These are phyloP conservation scores for Esox masquinongy DNA, from an alignment of 2,797 vertebrate species.

Conservation along the genomic window DNA sequence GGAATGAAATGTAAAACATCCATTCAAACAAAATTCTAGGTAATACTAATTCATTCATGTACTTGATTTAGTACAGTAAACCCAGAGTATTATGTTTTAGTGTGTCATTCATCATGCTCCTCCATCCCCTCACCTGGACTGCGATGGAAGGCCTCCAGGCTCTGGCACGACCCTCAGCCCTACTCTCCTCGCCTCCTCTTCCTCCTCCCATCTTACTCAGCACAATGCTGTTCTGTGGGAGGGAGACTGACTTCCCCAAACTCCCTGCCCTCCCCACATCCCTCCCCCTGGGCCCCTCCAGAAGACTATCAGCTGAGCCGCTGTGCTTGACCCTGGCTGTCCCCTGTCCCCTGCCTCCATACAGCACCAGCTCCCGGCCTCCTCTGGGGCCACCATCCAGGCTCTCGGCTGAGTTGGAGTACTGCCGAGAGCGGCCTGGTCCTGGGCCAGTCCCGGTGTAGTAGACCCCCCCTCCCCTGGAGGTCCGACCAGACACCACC, in stretches of 20 bases:
- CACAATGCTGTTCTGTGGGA: conserved; percentile 82
- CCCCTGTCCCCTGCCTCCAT: conserved; percentile 65
- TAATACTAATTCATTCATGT: too few species aligned
- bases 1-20: not conserved
- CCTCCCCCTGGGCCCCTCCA: conserved; percentile 72
- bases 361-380: conserved; percentile 70
- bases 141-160: conserved; percentile 96
- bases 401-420: conserved; percentile 94
- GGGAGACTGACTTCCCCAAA: conserved; percentile 76
- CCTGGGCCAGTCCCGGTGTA: conserved; percentile 56
- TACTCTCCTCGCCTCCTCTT: conserved; percentile 28
- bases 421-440: conserved; percentile 69
- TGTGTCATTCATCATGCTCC: too few species aligned
- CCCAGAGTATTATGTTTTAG: too few species aligned
- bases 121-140: conserved; percentile 82
- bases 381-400: conserved; percentile 76
- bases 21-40: too few species aligned
- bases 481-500: conserved; percentile 49
- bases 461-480: conserved; percentile 64
- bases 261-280: conserved; percentile 66
- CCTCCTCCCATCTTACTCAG: conserved; percentile 78
- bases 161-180: conserved; percentile 81
- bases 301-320: conserved; percentile 83
- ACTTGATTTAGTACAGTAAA: too few species aligned
- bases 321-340: conserved; percentile 76